Evolutionary conservation across 1,140 invertebrate species (phyloP), one percentile per base, ranked within the genome.

Genomic region (Phocides pigmalion): DNA sequence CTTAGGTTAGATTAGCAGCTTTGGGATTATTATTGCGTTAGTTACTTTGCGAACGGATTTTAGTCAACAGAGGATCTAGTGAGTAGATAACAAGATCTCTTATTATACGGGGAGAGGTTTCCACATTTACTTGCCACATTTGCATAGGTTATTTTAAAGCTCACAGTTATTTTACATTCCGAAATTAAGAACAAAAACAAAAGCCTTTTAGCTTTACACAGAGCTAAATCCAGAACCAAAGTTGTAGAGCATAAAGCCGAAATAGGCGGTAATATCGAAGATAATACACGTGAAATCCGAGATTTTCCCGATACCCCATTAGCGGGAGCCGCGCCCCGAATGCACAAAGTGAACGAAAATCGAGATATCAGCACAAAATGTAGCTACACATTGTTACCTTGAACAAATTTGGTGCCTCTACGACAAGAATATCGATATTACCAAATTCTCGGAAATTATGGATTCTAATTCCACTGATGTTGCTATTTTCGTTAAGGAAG

Each of bases 241-340:
- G 9, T 32, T 4, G 8, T 11, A 0, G 25, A 3, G n/a, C 9
- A 32, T 32, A 32, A 32, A 32, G 28, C 28, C 9, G 50, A 39
- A 37, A 53, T 5, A 41, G 51, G 17, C 37, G 6, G 51, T 4
- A 11, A 22, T 39, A 25, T 16, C 37, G 17, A 12, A 42, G 53
- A 56, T 56, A 56, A 42, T 56, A 22, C 37, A 42, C 28, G 3
- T n/a, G 39, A 56, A 56, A 56, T 56, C 53, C 17, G 39, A 56
- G 32, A 42, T 42, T 41, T 20, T 41, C 20, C 11, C 51, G 14
- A 54, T 41, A 41, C 17, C 51, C 51, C 37, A 54, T 54, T 54
- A 54, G 17, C 19, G 9, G 32, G 12, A n/a, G 6, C 46, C 16
- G 15, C 6, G 16, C 25, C 9, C 5, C 28, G 15, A 51, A 51